Conservation (phyloP, 2,888 invertebrate genomes). For the Julus scanicus region DNA sequence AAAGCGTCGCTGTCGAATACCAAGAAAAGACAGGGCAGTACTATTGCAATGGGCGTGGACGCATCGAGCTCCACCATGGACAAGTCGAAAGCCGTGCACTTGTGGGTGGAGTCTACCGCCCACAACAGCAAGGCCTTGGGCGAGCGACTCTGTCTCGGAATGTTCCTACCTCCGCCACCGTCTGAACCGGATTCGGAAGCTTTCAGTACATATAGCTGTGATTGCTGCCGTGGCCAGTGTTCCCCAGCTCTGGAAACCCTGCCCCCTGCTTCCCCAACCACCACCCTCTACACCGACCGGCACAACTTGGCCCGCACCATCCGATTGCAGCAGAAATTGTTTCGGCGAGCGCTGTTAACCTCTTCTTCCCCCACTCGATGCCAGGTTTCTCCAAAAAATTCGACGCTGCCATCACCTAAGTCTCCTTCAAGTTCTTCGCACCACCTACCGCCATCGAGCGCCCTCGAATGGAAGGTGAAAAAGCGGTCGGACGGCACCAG, state of each 20-base stretch:
- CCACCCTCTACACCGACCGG: constrained; percentile 78
- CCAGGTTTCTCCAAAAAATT: constrained; percentile 52
- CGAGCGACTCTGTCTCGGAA: constrained; percentile 59
- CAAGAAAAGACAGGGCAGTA: background rate
- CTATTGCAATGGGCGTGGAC: background rate
- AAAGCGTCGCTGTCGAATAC: background rate
- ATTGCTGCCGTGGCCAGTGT: constrained; percentile 61
- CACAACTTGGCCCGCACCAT: constrained; percentile 78
- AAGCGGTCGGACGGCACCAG: constrained; percentile 79
- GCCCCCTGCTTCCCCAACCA: constrained; percentile 66
- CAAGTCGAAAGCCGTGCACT: constrained; percentile 60
- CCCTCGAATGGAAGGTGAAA: constrained; percentile 79
- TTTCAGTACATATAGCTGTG: constrained; percentile 62
- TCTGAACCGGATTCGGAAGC: constrained; percentile 58
- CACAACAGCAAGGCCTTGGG: constrained; percentile 61
- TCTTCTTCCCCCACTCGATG: constrained; percentile 52
- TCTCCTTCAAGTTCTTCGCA: constrained; percentile 72
- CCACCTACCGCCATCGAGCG: constrained; percentile 48
- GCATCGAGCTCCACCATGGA: constrained; percentile 54
- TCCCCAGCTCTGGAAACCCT: constrained; percentile 30
- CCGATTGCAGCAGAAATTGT: constrained; percentile 75
- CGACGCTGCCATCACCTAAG: constrained; percentile 62
- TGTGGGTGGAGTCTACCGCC: constrained; percentile 59
- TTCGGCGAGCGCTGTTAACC: constrained; percentile 64
- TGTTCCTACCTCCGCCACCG: constrained; percentile 55